Evolutionary conservation across 1,140 invertebrate genomes (phyloP).

Genomic region (Drosophila aff.): DNA sequence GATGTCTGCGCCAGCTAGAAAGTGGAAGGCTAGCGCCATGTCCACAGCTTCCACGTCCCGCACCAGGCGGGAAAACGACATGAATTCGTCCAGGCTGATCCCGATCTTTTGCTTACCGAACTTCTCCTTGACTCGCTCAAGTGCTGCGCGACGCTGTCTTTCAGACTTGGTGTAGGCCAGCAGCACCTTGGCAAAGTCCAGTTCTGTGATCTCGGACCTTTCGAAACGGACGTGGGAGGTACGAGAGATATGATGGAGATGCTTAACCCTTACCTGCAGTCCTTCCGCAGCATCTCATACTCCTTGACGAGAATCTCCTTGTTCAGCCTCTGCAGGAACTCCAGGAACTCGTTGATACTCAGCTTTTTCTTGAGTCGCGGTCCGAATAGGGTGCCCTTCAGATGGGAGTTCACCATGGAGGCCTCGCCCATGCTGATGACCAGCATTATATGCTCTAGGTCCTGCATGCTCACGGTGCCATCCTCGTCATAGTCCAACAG

Average conservation of each 20-base stretch:
- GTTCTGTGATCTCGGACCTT: constrained; percentile 28
- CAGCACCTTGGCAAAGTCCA: constrained; percentile 46
- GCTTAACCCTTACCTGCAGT: not conserved
- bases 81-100: constrained; percentile 34
- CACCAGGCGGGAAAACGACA: constrained; percentile 47
- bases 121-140: constrained; percentile 29
- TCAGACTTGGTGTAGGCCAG: constrained; percentile 11
- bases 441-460: constrained; percentile 10
- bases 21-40: constrained; percentile 42
- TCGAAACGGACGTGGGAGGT: not conserved
- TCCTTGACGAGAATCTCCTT: constrained; percentile 41
- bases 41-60: constrained; percentile 34
- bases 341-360: constrained; percentile 24
- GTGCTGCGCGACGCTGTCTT: not conserved
- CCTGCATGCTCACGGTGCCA: constrained; percentile 13
- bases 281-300: constrained; percentile 31
- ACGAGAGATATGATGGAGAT: too few species aligned
- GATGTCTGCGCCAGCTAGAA: constrained; percentile 48
- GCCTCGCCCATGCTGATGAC: constrained; percentile 10
- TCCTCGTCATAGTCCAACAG: constrained; percentile 42
- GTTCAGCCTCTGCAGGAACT: constrained; percentile 27
- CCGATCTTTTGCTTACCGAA: constrained; percentile 11
- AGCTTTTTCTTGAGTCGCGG: constrained; percentile 5
- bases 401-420: not conserved
- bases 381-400: constrained; percentile 44